Base-by-base conservation (phyloP, 2,888 invertebrate genomes). In the Pollenia amentaria region DNA sequence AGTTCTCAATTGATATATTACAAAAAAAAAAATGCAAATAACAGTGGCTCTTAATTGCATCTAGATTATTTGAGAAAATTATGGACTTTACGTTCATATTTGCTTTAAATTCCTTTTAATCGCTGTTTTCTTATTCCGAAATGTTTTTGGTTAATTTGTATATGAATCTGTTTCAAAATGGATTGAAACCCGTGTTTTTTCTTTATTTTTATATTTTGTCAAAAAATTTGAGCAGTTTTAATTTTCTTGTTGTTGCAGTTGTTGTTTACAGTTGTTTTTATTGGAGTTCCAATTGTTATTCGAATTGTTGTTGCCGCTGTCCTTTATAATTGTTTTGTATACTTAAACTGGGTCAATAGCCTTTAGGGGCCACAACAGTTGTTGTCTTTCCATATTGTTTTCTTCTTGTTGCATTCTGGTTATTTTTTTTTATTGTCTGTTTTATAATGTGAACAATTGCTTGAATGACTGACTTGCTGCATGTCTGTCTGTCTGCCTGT, bases 321-420 rank as follows among this genome's bases (percentile, higher is more conserved):
- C 78, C 75, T 82, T 83, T 86, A 86, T 76, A 86, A 86, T 86
- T 83, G 83, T 86, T 86, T 83, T 78, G 75, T 78, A 64, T 48
- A 62, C 9, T 57, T 69, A 75, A 83, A 86, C 73, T 86, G 75
- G 86, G 86, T 83, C 86, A 86, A 86, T 76, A 86, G 86, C 86
- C 86, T 86, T 79, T 60, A 72, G 83, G 70, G 64, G 51, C 69
- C 75, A 72, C 75, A 79, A 70, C 82, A 78, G 82, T 75, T 82
- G 85, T 29, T 86, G 62, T 86, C 78, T 82, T 67, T 65, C 57
- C 16, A 38, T 53, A 65, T 65, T 65, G 51, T 85, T 85, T 67
- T 70, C 67, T 67, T 51, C 46, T 62, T 55, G 46, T 38, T 21
- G 38, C 44, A 60, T 42, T 53, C 29, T 6, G 69, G 0, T 73